phyloP scores from a whole-genome alignment of 1,140 invertebrate species.

The Ephestia elutella region DNA sequence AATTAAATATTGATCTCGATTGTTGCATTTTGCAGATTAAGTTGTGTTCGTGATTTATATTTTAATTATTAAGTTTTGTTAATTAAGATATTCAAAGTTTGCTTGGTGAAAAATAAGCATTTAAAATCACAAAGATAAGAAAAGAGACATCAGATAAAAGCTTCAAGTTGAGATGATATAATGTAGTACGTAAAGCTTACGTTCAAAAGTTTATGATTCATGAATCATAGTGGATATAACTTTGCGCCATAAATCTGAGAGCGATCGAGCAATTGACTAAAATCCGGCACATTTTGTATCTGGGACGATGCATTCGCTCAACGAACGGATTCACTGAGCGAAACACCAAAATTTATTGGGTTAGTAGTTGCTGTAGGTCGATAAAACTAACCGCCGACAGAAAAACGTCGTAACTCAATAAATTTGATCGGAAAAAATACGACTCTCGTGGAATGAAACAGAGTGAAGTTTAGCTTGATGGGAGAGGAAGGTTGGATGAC shows the following conservation, averaged over 20 bases:
- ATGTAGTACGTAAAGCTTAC: background rate
- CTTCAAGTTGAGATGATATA: too few species aligned
- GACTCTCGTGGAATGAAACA: slow-evolving; percentile 55
- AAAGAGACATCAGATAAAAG: too few species aligned
- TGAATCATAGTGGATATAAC: background rate
- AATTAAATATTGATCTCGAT: slow-evolving; percentile 72
- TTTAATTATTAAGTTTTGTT: slow-evolving; percentile 43
- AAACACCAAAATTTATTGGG: slow-evolving; percentile 74
- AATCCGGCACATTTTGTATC: slow-evolving; percentile 58
- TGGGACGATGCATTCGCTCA: slow-evolving; percentile 71
- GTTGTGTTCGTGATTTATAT: slow-evolving; percentile 56
- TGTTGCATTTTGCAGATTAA: slow-evolving; percentile 62
- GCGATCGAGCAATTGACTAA: slow-evolving; percentile 53
- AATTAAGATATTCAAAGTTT: slow-evolving; percentile 35
- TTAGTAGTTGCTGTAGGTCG: slow-evolving; percentile 73
- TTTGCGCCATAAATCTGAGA: slow-evolving; percentile 32
- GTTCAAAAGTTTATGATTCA: background rate
- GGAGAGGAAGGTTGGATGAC: slow-evolving; percentile 53
- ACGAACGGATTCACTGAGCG: slow-evolving; percentile 66
- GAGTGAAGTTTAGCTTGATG: slow-evolving; percentile 51
- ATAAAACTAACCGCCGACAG: slow-evolving; percentile 59
- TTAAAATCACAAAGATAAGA: too few species aligned
- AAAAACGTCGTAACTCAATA: slow-evolving; percentile 57
- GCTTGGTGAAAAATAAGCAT: too few species aligned
- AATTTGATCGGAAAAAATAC: slow-evolving; percentile 53